Percentiles rank a stretch among this genome's conserved stretches.
Conservation (phyloP, 2,888 invertebrate species). For the Cepaea hortensis region DNA sequence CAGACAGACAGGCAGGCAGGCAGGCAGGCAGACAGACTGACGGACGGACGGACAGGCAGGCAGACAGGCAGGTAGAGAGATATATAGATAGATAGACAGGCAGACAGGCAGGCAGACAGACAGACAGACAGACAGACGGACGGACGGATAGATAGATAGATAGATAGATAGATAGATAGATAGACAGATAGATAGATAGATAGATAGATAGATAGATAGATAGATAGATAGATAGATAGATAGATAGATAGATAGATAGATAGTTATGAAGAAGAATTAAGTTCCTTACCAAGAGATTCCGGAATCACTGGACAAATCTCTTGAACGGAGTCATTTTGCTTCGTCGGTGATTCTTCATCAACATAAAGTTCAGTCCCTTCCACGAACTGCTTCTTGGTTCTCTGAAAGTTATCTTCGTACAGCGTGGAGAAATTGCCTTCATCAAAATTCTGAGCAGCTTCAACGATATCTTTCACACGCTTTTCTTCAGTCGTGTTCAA, state of each 20-base stretch:
- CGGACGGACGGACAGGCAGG: too few species aligned
- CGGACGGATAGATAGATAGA: too few species aligned
- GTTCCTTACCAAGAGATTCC: slow-evolving; percentile 39
- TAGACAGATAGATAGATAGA: too few species aligned
- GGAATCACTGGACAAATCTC: slow-evolving; percentile 21
- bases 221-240: background rate
- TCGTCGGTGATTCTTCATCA: background rate
- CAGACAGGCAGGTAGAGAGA: too few species aligned
- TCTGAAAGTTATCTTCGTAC: slow-evolving; percentile 26
- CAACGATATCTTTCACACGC: background rate
- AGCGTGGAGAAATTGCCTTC: background rate
- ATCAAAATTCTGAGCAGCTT: background rate
- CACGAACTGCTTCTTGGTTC: slow-evolving; percentile 2
- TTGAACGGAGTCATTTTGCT: background rate
- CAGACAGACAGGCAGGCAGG: too few species aligned
- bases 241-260: background rate
- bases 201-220: too few species aligned
- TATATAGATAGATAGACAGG: too few species aligned
- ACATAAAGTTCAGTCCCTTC: slow-evolving; percentile 31
- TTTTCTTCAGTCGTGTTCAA: slow-evolving; percentile 6
- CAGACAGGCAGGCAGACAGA: too few species aligned
- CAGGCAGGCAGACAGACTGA: too few species aligned
- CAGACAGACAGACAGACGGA: too few species aligned
- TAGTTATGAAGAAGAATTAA: background rate
- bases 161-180: too few species aligned